These are phyloP conservation scores for Solenopsis fugax DNA, from an alignment of 1,140 invertebrate genomes.

Conservation along the genomic window DNA sequence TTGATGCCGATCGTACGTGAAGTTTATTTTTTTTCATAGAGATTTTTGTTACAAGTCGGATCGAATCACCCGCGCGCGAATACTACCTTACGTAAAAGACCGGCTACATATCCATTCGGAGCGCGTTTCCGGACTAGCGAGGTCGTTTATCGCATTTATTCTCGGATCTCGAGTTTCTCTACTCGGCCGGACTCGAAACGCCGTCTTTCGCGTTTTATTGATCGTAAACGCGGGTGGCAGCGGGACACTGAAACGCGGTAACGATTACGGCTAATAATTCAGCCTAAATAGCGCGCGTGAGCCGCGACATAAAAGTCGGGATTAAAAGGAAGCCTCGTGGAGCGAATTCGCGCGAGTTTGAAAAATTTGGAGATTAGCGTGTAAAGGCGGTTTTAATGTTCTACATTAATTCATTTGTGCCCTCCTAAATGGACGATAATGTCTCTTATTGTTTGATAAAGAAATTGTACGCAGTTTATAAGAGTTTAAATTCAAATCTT, in stretches of 20 bases:
- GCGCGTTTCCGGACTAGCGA: constrained; percentile 17
- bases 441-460: constrained; percentile 25
- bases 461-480: not conserved
- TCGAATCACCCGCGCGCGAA: constrained; percentile 18
- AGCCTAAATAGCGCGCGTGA: constrained; percentile 36
- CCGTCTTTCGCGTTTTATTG: constrained; percentile 61
- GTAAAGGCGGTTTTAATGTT: constrained; percentile 12
- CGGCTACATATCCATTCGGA: constrained; percentile 10
- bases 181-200: constrained; percentile 20
- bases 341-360: constrained; percentile 15
- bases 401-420: constrained; percentile 14
- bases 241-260: constrained; percentile 16
- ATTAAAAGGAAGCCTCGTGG: constrained; percentile 37
- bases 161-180: constrained; percentile 20
- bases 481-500: not conserved
- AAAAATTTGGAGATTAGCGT: constrained; percentile 48
- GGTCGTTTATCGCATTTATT: constrained; percentile 41
- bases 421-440: constrained; percentile 1
- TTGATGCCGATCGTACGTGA: constrained; percentile 40
- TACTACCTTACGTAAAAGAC: not conserved
- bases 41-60: constrained; percentile 42
- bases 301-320: constrained; percentile 34
- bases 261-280: constrained; percentile 57
- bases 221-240: constrained; percentile 51
- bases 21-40: not conserved